Conservation (phyloP, 2,797 vertebrate species). For the Gymnothorax reevesii region DNA sequence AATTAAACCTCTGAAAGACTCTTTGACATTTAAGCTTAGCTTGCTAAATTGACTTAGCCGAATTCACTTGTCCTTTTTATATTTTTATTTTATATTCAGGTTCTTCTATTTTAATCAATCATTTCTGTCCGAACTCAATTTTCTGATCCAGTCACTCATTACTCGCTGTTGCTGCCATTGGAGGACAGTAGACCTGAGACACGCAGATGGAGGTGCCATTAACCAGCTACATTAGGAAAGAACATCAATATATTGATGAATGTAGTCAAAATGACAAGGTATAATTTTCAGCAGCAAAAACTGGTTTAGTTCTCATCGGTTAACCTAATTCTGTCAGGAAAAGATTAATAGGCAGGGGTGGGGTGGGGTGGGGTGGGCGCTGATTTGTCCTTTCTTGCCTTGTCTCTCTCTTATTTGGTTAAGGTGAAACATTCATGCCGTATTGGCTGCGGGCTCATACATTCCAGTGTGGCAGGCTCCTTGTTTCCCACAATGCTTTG, state of each 20-base stretch:
- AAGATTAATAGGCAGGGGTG: neutral
- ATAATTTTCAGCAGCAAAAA: neutral
- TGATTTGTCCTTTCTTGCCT: conserved; percentile 15
- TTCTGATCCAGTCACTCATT: conserved; percentile 52
- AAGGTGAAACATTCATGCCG: neutral
- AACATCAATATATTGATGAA: neutral
- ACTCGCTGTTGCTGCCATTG: conserved; percentile 42
- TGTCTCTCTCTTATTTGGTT: conserved; percentile 2
- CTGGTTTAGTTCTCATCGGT: conserved; percentile 1
- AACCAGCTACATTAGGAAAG: conserved; percentile 33
- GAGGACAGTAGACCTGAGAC: conserved; percentile 25
- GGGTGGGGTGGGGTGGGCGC: neutral
- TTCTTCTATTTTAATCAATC: conserved; percentile 55
- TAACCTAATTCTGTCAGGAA: conserved; percentile 19
- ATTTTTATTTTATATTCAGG: conserved; percentile 15
- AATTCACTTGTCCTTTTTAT: neutral
- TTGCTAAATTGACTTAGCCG: conserved; percentile 31
- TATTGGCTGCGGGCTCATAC: neutral
- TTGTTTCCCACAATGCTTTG: neutral
- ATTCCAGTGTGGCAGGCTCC: conserved; percentile 10
- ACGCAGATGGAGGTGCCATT: conserved; percentile 27
- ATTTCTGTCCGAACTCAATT: conserved; percentile 45
- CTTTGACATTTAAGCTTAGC: conserved; percentile 58
- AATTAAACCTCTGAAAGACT: conserved; percentile 31
- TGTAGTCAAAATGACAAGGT: neutral